Evolutionary conservation across 2,113 vertebrate species (phyloP).

Genomic region (Gavialis gangeticus): DNA sequence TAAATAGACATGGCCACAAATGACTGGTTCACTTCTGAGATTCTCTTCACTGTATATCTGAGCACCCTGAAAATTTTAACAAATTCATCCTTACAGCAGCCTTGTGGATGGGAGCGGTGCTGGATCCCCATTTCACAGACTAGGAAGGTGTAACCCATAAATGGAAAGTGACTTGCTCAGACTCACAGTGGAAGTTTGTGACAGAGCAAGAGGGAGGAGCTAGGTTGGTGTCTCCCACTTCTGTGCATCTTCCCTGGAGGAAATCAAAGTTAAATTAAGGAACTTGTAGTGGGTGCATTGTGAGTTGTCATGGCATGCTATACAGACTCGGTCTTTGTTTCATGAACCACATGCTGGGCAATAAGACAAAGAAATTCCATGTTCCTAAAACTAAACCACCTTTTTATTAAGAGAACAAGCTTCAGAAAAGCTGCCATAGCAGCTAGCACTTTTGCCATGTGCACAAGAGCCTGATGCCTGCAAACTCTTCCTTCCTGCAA

Average conservation of each 20-base stretch:
- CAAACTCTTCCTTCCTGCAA: not conserved
- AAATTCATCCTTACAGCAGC: not conserved
- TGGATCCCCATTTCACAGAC: not conserved
- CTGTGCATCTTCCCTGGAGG: not conserved
- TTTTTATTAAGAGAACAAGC: not conserved
- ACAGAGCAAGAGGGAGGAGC: not conserved
- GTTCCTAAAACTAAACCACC: not conserved
- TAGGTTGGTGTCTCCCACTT: not conserved
- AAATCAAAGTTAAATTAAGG: not conserved
- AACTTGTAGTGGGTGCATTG: not conserved
- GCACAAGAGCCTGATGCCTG: not conserved
- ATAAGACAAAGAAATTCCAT: not conserved
- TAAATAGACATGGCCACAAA: not conserved
- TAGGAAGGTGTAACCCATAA: not conserved
- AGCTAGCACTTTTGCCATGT: not conserved
- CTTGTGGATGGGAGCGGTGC: not conserved
- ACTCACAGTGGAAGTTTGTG: not conserved
- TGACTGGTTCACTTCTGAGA: not conserved
- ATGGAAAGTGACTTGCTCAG: not conserved
- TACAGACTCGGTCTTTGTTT: not conserved
- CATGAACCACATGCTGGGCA: rapidly evolving
- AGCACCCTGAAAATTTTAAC: not conserved
- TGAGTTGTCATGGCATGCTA: not conserved
- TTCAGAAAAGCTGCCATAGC: too few relatives aligned
- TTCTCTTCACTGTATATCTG: not conserved